These are phyloP conservation scores for Chirona hameri DNA, from an alignment of 2,888 invertebrate species.

Conservation along the genomic window DNA sequence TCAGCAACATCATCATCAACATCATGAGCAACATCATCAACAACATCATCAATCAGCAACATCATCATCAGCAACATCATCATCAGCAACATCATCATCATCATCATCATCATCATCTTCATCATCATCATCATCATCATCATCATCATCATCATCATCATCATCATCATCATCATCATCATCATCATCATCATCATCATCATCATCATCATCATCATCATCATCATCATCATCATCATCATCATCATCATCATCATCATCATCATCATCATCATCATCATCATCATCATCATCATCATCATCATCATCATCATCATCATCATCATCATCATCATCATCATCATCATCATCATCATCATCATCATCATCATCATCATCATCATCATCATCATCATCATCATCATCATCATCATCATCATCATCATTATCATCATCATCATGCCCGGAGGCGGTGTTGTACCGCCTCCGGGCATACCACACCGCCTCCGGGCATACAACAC, in stretches of 20 bases:
- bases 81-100: slow-evolving; percentile 23
- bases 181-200: slow-evolving; percentile 27
- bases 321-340: slow-evolving; percentile 11
- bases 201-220: slow-evolving; percentile 26
- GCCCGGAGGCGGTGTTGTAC: no score
- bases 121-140: background rate
- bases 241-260: slow-evolving; percentile 23
- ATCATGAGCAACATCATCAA: no score
- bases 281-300: slow-evolving; percentile 22
- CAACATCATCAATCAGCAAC: no score
- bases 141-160: slow-evolving; percentile 13
- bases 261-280: slow-evolving; percentile 26
- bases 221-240: slow-evolving; percentile 13
- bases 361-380: slow-evolving; percentile 22
- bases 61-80: no score
- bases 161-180: slow-evolving; percentile 2
- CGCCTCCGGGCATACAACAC: no score
- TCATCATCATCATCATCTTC: slow-evolving; percentile 28
- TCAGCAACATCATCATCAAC: no score
- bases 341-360: slow-evolving; percentile 22
- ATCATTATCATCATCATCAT: slow-evolving; percentile 22
- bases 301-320: slow-evolving; percentile 22
- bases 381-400: slow-evolving; percentile 22
- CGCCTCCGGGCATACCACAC: no score
- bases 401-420: slow-evolving; percentile 22